Base-by-base conservation (phyloP, 1,140 invertebrate genomes). In the Halyomorpha halys region DNA sequence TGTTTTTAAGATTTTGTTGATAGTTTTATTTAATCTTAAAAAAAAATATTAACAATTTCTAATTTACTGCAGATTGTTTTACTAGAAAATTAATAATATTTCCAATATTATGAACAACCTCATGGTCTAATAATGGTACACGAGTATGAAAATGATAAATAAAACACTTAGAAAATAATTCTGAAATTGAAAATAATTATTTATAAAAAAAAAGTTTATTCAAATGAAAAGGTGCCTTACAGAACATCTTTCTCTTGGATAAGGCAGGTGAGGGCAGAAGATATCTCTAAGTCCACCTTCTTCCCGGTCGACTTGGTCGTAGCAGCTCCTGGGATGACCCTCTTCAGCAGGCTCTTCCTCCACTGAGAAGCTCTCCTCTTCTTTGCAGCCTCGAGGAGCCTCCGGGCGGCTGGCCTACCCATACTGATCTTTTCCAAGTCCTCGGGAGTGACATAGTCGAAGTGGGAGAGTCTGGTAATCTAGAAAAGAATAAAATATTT, bases 341-440 rank as follows among this genome's bases (percentile, higher is more conserved):
- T 94, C 18, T 87, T 89, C 65, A 96, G 82, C 67, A 95, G 81
- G 71, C 86, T 89, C 72, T 87, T 85, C 68, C 88, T 89, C 81
- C 86, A 87, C 72, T 90, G 80, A 65, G 83, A 82, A 9, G 83
- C 79, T 72, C 90, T 88, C 74, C 86, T 86, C 75, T 94, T 95
- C 69, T 94, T 94, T 0, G 97, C 90, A 25, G 90, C 87, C 76
- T 97, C 94, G 71, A 97, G 75, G 0, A 98, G 74, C 62, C 95
- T 79, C 56, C 94, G 77, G 8, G 92, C 86, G 1, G 91, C 94
- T 54, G 95, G 95, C 72, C 90, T 91, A 39, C 92, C 91, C 72
- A 98, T 83, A 13, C 94, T 94, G 73, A 97, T 91, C 74, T 91
- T 90, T 72, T 96, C 93, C 69, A 98, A 78, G 77, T 98, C 95